Evolutionary conservation across 2,888 invertebrate genomes (phyloP), one percentile per base, ranked within the genome.

Genomic region (Eurois occulta): DNA sequence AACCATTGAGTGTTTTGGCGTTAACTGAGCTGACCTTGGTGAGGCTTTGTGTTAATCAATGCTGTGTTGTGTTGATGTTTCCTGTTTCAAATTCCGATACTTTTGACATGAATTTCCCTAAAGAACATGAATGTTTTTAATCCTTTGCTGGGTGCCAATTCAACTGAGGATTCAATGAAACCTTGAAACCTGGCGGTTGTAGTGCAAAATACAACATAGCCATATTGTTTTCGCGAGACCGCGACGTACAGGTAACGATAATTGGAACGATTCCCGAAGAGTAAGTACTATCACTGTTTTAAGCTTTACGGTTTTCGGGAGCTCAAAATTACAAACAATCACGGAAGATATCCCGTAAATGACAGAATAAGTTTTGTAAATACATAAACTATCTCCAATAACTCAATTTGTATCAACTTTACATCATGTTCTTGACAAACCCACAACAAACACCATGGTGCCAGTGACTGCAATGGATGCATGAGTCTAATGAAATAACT

Each of bases 1-100:
- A 83, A 85, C 79, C 82, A 75, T 79, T 79, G 84, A 81, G 78
- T 86, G 78, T 81, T 87, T 78, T 82, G 79, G 82, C 28, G 55
- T 85, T 87, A 85, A 76, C 81, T 78, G 77, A 72, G 66, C 38
- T 84, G 84, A 80, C 82, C 86, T 86, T 85, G 81, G 68, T 32
- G 18, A 72, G 68, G 52, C 64, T 77, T 81, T 77, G 72, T 72
- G 58, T 58, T 68, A 46, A 84, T 84, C 70, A 76, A 41, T 75
- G 71, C 13, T 62, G 43, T 58, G 10, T 66, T 72, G 28, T 80
- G 28, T 80, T 43, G 71, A 35, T 32, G 5, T 77, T 69, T 16
- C 24, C n/a, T 43, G 16, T 6, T 62, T 35, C 62, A 10, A 35
- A 21, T 62, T 62, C 21, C 3, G 8, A 18, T 32, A 60, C 32